These are phyloP conservation scores for Drosophila parthenogenetica DNA, from an alignment of 2,888 invertebrate species.

Conservation along the genomic window DNA sequence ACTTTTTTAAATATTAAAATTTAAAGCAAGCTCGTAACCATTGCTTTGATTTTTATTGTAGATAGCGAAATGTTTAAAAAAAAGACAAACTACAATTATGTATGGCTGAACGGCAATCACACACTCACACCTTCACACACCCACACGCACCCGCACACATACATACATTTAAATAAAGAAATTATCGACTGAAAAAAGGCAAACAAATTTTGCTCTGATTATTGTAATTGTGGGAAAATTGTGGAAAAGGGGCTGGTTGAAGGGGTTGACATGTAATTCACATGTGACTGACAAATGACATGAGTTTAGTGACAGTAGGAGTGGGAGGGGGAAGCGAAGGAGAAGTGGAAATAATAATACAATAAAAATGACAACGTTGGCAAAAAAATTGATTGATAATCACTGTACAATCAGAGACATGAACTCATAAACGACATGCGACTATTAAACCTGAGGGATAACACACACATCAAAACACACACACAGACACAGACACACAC, in stretches of 20 bases:
- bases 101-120: not conserved
- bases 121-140: not conserved
- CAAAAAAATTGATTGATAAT: conserved; percentile 53
- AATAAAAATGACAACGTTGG: conserved; percentile 41
- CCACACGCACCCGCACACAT: not conserved
- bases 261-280: conserved; percentile 28
- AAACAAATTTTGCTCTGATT: conserved; percentile 58
- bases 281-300: conserved; percentile 56
- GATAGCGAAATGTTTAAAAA: conserved; percentile 11
- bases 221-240: conserved; percentile 1
- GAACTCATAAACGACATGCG: conserved; percentile 32
- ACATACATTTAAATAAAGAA: conserved; percentile 12
- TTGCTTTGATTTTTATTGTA: not conserved
- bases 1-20: too few relatives aligned
- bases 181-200: conserved; percentile 34
- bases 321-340: not conserved
- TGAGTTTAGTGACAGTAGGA: conserved; percentile 19
- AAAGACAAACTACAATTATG: conserved; percentile 26
- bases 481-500: conserved; percentile 5
- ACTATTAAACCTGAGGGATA: conserved; percentile 33
- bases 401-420: conserved; percentile 42
- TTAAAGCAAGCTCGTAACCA: not conserved
- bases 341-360: conserved; percentile 2
- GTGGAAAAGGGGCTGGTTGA: not conserved
- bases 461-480: conserved; percentile 8